A percentile compares a stretch with the other conserved stretches of the same genome.
Conservation (phyloP, 2,888 invertebrate genomes). For the Sympetrum striolatum region DNA sequence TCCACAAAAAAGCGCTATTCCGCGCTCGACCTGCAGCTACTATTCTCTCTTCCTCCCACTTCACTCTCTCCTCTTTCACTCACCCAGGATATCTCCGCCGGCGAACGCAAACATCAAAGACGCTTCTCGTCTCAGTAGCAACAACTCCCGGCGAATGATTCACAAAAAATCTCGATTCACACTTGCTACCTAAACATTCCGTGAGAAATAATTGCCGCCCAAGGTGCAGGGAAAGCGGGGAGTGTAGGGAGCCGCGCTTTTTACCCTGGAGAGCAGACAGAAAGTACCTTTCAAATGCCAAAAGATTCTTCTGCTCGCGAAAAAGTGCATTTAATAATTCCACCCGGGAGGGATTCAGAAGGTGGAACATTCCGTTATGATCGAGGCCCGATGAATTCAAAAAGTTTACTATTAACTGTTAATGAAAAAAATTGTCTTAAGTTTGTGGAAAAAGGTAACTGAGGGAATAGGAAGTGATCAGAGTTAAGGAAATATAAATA, state of each 20-base stretch:
- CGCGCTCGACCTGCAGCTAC: not conserved
- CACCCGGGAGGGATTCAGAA: too few relatives aligned
- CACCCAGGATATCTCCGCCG: conserved; percentile 2
- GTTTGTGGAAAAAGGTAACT: too few relatives aligned
- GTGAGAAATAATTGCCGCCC: conserved; percentile 26
- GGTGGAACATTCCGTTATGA: too few relatives aligned
- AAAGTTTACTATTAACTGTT: too few relatives aligned
- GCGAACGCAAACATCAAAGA: not conserved
- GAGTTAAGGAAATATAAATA: too few relatives aligned
- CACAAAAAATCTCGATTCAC: conserved; percentile 21
- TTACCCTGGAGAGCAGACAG: not conserved
- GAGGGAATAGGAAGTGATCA: too few relatives aligned
- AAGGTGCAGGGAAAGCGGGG: not conserved
- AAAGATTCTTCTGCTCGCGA: not conserved
- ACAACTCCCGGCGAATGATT: conserved; percentile 4
- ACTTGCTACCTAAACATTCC: conserved; percentile 39
- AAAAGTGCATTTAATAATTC: too few relatives aligned
- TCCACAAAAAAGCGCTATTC: not conserved
- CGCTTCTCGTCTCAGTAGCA: not conserved
- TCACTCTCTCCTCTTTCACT: not conserved
- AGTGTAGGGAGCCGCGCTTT: not conserved
- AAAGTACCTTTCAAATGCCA: not conserved
- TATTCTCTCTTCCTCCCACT: not conserved
- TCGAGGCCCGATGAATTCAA: too few relatives aligned
- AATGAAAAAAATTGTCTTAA: too few relatives aligned